phyloP scores from a whole-genome alignment of 2,797 vertebrate genomes.

The Alcedo atthis region DNA sequence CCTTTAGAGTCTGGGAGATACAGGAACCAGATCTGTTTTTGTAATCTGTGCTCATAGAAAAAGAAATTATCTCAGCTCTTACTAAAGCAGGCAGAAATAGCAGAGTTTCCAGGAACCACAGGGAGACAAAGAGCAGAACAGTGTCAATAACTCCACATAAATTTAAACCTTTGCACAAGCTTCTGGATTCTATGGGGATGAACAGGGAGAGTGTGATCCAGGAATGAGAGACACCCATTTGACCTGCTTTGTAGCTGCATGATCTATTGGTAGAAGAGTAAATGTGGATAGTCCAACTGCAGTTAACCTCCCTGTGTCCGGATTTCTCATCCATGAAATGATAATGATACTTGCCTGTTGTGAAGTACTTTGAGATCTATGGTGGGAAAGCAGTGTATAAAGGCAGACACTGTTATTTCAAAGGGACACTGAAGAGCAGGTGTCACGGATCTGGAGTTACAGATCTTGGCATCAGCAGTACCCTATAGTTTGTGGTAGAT shows the following conservation, averaged over 20 bases:
- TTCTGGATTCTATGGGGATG: slow-evolving; percentile 1
- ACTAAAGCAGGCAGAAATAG: slow-evolving; percentile 26
- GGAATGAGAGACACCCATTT: slow-evolving; percentile 11
- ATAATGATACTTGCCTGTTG: neutral
- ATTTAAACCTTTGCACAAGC: slow-evolving; percentile 25
- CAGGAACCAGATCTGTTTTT: slow-evolving; percentile 42
- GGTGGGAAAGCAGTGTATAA: neutral
- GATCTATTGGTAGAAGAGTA: neutral
- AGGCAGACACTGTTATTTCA: slow-evolving; percentile 18
- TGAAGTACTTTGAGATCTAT: neutral
- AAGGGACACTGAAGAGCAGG: slow-evolving; percentile 12
- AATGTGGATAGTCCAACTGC: neutral
- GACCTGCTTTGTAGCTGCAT: neutral
- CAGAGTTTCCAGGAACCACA: slow-evolving; percentile 44
- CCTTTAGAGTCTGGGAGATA: neutral
- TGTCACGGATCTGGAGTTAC: neutral
- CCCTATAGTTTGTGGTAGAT: neutral
- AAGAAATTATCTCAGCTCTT: slow-evolving; percentile 42
- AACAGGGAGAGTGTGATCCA: neutral
- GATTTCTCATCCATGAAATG: neutral
- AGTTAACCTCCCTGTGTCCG: neutral
- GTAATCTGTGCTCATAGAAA: slow-evolving; percentile 47
- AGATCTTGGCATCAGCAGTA: neutral
- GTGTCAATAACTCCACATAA: slow-evolving; percentile 53
- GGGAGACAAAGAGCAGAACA: slow-evolving; percentile 46